These are phyloP conservation scores for Amitus sp. DNA, from an alignment of 2,888 invertebrate genomes.

Conservation along the genomic window DNA sequence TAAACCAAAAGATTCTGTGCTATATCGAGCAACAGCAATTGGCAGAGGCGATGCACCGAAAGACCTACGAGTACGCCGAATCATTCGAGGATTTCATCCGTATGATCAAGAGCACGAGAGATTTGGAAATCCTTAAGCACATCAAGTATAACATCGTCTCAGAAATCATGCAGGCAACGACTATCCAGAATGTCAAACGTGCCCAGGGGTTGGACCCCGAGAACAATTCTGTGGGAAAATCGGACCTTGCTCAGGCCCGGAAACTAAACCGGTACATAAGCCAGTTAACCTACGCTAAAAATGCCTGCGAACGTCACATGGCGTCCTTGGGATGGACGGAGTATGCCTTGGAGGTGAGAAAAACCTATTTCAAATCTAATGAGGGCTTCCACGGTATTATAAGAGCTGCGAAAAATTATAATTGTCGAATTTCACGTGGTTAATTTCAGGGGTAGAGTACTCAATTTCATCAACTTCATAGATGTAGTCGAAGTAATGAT, in stretches of 20 bases:
- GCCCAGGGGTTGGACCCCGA: slow-evolving; percentile 83
- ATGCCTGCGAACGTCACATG: slow-evolving; percentile 82
- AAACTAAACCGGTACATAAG: slow-evolving; percentile 87
- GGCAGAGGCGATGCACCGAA: slow-evolving; percentile 79
- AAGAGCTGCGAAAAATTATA: no score
- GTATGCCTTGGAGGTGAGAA: slow-evolving; percentile 60
- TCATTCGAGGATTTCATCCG: slow-evolving; percentile 90
- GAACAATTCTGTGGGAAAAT: slow-evolving; percentile 71
- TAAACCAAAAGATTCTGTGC: slow-evolving; percentile 86
- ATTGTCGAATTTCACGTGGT: no score
- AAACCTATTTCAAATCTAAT: no score
- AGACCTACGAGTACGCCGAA: slow-evolving; percentile 87
- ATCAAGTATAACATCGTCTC: slow-evolving; percentile 89
- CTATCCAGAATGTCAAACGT: slow-evolving; percentile 88
- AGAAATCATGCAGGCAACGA: slow-evolving; percentile 94
- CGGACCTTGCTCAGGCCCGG: slow-evolving; percentile 80
- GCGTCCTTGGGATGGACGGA: slow-evolving; percentile 82
- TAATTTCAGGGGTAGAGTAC: no score
- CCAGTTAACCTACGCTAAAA: slow-evolving; percentile 83
- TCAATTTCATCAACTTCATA: no score
- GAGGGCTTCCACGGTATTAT: no score
- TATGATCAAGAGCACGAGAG: slow-evolving; percentile 82
- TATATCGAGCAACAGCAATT: slow-evolving; percentile 86
- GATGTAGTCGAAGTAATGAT: no score
- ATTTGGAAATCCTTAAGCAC: slow-evolving; percentile 84